Evolutionary conservation across 1,140 invertebrate species (phyloP), one percentile per base, ranked within the genome.

Genomic region (Drosophila quadrilineata): DNA sequence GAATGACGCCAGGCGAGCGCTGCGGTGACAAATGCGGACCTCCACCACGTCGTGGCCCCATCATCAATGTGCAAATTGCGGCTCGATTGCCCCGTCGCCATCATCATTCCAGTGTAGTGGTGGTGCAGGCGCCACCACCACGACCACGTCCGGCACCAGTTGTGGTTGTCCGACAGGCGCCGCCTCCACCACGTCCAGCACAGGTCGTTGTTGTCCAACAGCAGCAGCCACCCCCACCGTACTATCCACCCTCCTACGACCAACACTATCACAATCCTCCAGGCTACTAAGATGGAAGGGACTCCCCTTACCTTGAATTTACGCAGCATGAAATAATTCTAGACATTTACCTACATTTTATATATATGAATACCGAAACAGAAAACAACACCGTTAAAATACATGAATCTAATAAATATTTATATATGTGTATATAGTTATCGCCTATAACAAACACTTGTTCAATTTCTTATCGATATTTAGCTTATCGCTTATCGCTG

Each of bases 31-130:
- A n/a, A n/a, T n/a, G n/a, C n/a, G 2, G 8, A 9, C 36, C 36
- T 0, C 71, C 73, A 1, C 84, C 82, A 16, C 66, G 76, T 17
- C 84, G 84, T 8, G 77, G 84, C 29, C 84, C 84, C 10, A 57
- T 75, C 3, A 71, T 87, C 29, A 87, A 85, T 41, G 84, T 87
- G 6, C 71, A 84, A 40, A 84, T 87, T 8, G 74, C 75, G 31
- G 58, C 84, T 16, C 74, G 77, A 9, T 87, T 76, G 84, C 82
- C 82, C 1, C 41, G 82, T 4, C 77, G 84, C 31, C 84, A 80
- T 29, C 79, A 79, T 38, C 73, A 69, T 14, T 56, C 52, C 54
- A 63, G n/a, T 12, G 72, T 80, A 10, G 76, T 84, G 10, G 77
- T 84, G 5, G 77, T 84, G 2, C 76, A 82, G 38, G 41, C 79